Percentiles rank a stretch among this genome's conserved stretches.
Evolutionary conservation across 2,888 invertebrate species (phyloP).

Genomic region (Cryptocephalus primarius): DNA sequence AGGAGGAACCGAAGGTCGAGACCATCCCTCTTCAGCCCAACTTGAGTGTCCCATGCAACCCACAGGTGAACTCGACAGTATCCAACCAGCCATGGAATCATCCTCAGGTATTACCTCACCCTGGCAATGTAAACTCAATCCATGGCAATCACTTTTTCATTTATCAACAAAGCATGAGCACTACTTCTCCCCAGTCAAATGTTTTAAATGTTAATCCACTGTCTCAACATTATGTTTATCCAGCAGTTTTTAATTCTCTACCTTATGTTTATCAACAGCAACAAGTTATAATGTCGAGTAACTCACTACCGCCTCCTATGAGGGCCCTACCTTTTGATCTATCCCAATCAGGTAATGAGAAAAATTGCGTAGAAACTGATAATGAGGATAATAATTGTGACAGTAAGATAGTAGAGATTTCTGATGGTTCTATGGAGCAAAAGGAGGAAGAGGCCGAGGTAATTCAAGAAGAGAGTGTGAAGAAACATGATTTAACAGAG

Average conservation of each 20-base stretch:
- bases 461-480: neutral
- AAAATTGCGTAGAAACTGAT: slow-evolving; percentile 7
- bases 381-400: slow-evolving; percentile 3
- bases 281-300: slow-evolving; percentile 40
- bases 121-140: slow-evolving; percentile 27
- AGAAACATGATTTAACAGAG: no score
- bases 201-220: slow-evolving; percentile 38
- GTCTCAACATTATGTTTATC: slow-evolving; percentile 43
- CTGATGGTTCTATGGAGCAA: slow-evolving; percentile 18
- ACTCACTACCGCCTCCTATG: slow-evolving; percentile 32
- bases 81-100: slow-evolving; percentile 32
- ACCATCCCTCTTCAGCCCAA: neutral
- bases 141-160: slow-evolving; percentile 40
- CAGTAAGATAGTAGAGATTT: slow-evolving; percentile 16
- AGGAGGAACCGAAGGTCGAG: slow-evolving; percentile 13
- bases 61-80: slow-evolving; percentile 14
- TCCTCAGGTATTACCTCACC: slow-evolving; percentile 13
- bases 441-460: slow-evolving; percentile 1
- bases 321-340: slow-evolving; percentile 25
- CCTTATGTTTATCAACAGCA: slow-evolving; percentile 46
- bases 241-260: slow-evolving; percentile 39
- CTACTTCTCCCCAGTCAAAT: slow-evolving; percentile 27
- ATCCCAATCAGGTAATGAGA: slow-evolving; percentile 4
- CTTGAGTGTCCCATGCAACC: neutral
- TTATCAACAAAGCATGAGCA: slow-evolving; percentile 47